A percentile compares a stretch with the other conserved stretches of the same genome.
phyloP scores from a whole-genome alignment of 2,888 invertebrate genomes.

The Sylvicola fuscatus region DNA sequence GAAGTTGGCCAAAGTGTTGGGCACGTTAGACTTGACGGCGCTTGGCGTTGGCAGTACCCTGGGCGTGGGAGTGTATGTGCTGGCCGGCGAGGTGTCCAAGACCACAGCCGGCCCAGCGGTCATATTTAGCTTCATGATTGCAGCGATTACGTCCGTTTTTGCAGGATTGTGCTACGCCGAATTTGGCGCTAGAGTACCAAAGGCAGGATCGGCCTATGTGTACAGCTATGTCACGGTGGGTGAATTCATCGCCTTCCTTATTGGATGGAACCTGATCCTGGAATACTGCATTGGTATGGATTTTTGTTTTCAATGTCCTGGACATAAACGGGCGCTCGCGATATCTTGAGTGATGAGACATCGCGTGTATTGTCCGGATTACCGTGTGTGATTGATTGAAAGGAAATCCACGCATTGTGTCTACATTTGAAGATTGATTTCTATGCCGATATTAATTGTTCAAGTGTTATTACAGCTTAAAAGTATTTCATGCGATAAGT shows the following conservation, averaged over 20 bases:
- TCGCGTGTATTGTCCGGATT: too few relatives aligned
- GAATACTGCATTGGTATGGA: slow-evolving; percentile 62
- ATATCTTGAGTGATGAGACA: too few relatives aligned
- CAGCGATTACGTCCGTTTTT: slow-evolving; percentile 75
- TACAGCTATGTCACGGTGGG: slow-evolving; percentile 89
- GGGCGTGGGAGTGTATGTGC: slow-evolving; percentile 79
- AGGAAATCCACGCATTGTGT: too few relatives aligned
- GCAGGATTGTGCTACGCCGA: slow-evolving; percentile 83
- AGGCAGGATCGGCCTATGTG: slow-evolving; percentile 80
- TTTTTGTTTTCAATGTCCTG: background rate
- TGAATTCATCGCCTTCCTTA: slow-evolving; percentile 75
- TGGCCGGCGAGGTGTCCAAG: slow-evolving; percentile 69
- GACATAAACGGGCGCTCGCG: background rate
- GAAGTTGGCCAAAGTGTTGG: slow-evolving; percentile 48
- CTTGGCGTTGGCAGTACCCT: slow-evolving; percentile 66
- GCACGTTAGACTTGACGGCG: slow-evolving; percentile 64
- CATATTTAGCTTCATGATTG: slow-evolving; percentile 67
- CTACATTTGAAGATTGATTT: too few relatives aligned
- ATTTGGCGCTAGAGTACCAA: slow-evolving; percentile 74
- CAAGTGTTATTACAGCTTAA: too few relatives aligned
- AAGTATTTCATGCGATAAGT: too few relatives aligned
- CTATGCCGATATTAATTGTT: too few relatives aligned
- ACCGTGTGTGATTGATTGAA: too few relatives aligned
- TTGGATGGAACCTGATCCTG: slow-evolving; percentile 85
- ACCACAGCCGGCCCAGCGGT: slow-evolving; percentile 71